These are phyloP conservation scores for Ammodytes dubius DNA, from an alignment of 2,113 vertebrate genomes.

Conservation along the genomic window DNA sequence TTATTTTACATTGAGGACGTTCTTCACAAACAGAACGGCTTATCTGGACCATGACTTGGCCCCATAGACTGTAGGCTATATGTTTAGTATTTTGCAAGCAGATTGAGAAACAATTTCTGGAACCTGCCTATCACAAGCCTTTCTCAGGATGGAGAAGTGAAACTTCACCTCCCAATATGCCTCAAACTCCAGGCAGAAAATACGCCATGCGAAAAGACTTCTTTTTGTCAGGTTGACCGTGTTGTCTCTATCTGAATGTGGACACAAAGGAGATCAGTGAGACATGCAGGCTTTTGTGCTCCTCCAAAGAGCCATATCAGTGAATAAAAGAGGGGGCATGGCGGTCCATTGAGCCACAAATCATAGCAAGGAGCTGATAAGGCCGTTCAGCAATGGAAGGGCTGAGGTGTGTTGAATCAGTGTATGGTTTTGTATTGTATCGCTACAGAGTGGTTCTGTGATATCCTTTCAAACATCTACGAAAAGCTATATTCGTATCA, in stretches of 20 bases:
- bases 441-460: slow-evolving; percentile 16
- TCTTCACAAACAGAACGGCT: not conserved
- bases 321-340: slow-evolving; percentile 29
- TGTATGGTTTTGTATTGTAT: slow-evolving; percentile 32
- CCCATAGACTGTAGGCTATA: not conserved
- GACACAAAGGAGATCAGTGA: slow-evolving; percentile 38
- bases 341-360: slow-evolving; percentile 49
- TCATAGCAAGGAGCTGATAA: slow-evolving; percentile 61
- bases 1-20: not conserved
- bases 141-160: not conserved
- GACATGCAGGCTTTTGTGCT: slow-evolving; percentile 53
- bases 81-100: slow-evolving; percentile 27
- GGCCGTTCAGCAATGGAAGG: slow-evolving; percentile 27
- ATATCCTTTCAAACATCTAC: slow-evolving; percentile 57
- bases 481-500: slow-evolving; percentile 14
- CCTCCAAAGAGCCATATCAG: slow-evolving; percentile 51
- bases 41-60: slow-evolving; percentile 26
- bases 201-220: not conserved
- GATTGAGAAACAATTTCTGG: slow-evolving; percentile 4
- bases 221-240: slow-evolving; percentile 26
- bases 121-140: not conserved
- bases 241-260: slow-evolving; percentile 32
- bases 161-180: not conserved
- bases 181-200: not conserved
- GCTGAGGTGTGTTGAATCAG: slow-evolving; percentile 40